Evolutionary conservation across 2,888 invertebrate genomes (phyloP).

Genomic region (Rugalucina vietnamica): DNA sequence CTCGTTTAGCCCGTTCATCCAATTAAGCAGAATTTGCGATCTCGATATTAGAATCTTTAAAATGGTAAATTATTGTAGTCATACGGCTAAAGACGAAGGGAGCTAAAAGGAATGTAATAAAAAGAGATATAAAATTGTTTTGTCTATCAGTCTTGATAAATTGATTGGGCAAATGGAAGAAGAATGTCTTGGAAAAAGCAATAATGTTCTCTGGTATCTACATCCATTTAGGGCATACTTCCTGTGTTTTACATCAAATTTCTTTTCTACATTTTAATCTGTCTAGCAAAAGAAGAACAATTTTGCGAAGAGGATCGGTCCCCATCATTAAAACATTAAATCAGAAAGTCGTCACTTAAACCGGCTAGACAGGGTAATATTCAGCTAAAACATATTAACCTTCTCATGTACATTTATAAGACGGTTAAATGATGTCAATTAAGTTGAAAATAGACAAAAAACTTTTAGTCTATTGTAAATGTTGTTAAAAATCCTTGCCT

Average conservation of each 20-base stretch:
- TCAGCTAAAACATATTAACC: too few species aligned
- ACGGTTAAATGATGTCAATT: too few species aligned
- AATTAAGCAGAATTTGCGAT: conserved; percentile 60
- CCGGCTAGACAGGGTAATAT: too few species aligned
- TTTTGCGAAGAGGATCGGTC: too few species aligned
- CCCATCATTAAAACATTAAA: too few species aligned
- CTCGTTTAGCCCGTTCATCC: conserved; percentile 55
- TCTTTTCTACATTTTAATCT: not conserved
- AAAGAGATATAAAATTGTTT: conserved; percentile 66
- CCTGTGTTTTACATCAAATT: conserved; percentile 4
- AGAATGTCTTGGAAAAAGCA: conserved; percentile 67
- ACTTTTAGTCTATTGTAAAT: too few species aligned
- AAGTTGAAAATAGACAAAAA: too few species aligned
- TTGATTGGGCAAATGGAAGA: conserved; percentile 61
- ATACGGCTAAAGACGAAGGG: conserved; percentile 44
- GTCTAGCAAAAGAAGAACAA: too few species aligned
- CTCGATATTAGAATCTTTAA: conserved; percentile 60
- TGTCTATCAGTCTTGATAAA: conserved; percentile 61
- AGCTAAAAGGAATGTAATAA: conserved; percentile 66
- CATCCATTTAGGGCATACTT: conserved; percentile 5
- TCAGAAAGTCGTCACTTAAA: too few species aligned
- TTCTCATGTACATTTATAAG: too few species aligned
- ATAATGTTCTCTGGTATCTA: conserved; percentile 63
- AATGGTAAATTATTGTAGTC: conserved; percentile 63
- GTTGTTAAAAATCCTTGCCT: too few species aligned